Evolutionary conservation across 2,888 invertebrate genomes (phyloP).

Genomic region (Phengaris arion): DNA sequence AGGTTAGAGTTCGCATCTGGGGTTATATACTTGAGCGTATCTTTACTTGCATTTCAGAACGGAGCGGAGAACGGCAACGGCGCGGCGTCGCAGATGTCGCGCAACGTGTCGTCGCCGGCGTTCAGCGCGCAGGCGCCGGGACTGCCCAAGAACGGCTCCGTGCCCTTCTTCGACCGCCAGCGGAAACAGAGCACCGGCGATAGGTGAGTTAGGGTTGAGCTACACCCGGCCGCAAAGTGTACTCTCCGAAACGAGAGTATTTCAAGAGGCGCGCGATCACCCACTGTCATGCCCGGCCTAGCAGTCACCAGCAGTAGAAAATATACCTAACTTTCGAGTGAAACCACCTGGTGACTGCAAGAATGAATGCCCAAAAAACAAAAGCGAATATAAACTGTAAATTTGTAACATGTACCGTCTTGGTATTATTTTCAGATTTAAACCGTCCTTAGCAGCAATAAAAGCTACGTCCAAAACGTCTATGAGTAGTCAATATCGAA

Average conservation of each 20-base stretch:
- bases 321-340: no score
- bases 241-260: no score
- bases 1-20: no score
- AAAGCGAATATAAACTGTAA: no score
- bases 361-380: no score
- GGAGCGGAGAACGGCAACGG: conserved; percentile 49
- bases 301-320: no score
- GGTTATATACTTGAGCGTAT: no score
- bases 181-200: conserved; percentile 91
- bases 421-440: conserved; percentile 76
- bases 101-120: conserved; percentile 93
- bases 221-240: no score
- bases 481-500: conserved; percentile 82
- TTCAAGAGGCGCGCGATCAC: no score
- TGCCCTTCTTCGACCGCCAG: conserved; percentile 92
- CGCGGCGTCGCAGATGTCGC: conserved; percentile 75
- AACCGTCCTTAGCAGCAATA: conserved; percentile 90
- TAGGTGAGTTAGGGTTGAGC: conserved; percentile 54
- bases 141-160: conserved; percentile 91
- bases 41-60: conserved; percentile 43
- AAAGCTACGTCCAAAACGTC: conserved; percentile 88
- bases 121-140: conserved; percentile 87
- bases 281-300: no score
- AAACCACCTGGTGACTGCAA: no score
- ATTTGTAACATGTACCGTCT: no score